Percentiles rank a stretch among this genome's conserved stretches.
phyloP scores from a whole-genome alignment of 2,113 vertebrate genomes.

The Pseudolaguvia tuberculata region DNA sequence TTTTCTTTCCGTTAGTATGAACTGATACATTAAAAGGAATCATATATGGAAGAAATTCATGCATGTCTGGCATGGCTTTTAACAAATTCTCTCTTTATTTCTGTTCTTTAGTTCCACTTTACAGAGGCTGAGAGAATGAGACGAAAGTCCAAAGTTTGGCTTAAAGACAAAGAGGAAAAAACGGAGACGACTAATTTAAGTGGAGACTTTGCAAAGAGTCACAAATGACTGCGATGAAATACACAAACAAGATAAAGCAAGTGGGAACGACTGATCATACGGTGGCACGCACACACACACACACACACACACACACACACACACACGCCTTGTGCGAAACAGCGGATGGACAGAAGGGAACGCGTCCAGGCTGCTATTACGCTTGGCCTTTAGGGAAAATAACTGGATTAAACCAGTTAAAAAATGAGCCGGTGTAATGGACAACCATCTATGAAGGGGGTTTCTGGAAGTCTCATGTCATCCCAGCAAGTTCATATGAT shows the following conservation, averaged over 20 bases:
- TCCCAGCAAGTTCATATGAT: slow-evolving; percentile 7
- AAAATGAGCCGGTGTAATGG: background rate
- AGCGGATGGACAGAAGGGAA: background rate
- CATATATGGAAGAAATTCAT: background rate
- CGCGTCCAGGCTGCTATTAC: slow-evolving; percentile 20
- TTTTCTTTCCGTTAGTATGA: background rate
- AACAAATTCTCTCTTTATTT: slow-evolving; percentile 17
- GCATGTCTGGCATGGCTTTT: slow-evolving; percentile 17
- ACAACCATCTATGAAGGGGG: background rate
- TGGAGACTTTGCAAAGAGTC: slow-evolving; percentile 24
- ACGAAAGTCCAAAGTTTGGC: slow-evolving; percentile 32
- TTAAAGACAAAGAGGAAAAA: background rate
- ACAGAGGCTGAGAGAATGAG: slow-evolving; percentile 63
- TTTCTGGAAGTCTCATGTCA: background rate
- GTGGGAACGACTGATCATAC: background rate
- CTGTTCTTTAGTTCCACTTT: slow-evolving; percentile 57
- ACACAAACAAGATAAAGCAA: slow-evolving; percentile 22
- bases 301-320: slow-evolving; percentile 19
- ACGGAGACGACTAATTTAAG: slow-evolving; percentile 25
- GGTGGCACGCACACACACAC: slow-evolving; percentile 9
- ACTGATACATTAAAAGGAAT: slow-evolving; percentile 8
- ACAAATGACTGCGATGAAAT: slow-evolving; percentile 23
- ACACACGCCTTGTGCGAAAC: background rate
- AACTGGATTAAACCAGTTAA: slow-evolving; percentile 11
- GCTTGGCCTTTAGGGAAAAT: background rate